Evolutionary conservation across 2,113 vertebrate genomes (phyloP).

Genomic region (Neodontobutis hainanensis): DNA sequence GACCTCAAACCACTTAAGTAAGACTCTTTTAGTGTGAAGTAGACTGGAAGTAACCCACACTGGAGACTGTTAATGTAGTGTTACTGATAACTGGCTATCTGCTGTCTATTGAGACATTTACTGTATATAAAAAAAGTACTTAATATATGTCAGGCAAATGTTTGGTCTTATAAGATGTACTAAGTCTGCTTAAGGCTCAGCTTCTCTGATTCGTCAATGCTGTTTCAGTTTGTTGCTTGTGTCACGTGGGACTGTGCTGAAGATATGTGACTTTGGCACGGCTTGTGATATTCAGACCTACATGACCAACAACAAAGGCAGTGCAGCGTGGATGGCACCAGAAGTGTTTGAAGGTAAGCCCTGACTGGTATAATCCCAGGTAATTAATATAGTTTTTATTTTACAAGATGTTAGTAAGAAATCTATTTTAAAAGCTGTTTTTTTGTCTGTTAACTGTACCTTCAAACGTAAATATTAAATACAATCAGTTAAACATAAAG

Average conservation of each 20-base stretch:
- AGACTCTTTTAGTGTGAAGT: slow-evolving; percentile 38
- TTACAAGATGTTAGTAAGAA: background rate
- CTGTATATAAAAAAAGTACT: too few relatives aligned
- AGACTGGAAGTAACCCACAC: background rate
- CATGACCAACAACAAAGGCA: slow-evolving; percentile 98
- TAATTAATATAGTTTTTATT: background rate
- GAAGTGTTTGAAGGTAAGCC: slow-evolving; percentile 96
- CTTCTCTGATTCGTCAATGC: background rate
- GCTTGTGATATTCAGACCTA: slow-evolving; percentile 98
- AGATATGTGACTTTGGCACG: slow-evolving; percentile 97
- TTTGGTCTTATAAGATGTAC: too few relatives aligned
- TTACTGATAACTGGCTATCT: too few relatives aligned
- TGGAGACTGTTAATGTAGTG: too few relatives aligned
- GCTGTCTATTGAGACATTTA: too few relatives aligned
- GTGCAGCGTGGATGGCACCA: slow-evolving; percentile 97
- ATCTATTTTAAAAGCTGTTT: too few relatives aligned
- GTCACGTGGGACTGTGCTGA: slow-evolving; percentile 91
- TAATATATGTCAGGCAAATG: too few relatives aligned
- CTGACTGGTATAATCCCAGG: too few relatives aligned
- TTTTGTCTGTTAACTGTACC: too few relatives aligned
- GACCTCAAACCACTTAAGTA: slow-evolving; percentile 98
- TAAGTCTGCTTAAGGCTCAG: background rate
- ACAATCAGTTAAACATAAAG: background rate
- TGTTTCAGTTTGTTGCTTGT: slow-evolving; percentile 88
- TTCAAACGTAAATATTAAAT: too few relatives aligned